Base-by-base conservation (phyloP, 2,888 invertebrate species). In the Spisula solida region DNA sequence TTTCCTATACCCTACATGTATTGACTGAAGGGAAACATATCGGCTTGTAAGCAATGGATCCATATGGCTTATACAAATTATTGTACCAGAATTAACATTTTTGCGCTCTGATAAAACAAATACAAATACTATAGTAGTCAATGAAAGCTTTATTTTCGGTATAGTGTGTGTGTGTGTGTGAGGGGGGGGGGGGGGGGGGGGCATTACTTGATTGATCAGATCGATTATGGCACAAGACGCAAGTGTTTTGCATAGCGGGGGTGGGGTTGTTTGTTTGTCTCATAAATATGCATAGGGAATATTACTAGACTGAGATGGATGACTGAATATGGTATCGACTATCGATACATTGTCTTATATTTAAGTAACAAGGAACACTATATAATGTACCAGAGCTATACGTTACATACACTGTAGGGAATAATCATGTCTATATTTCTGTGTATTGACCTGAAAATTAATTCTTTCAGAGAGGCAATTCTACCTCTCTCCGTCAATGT, bases 1-100 rank as follows among this genome's bases (percentile, higher is more conserved):
- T 75, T 60, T 75, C 75, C 75, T 34, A 75, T 34, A 75, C 75
- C 12, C n/a, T 60, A 75, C 34, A 31, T 75, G 25, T 75, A 75
- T 75, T 81, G 81, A 51, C 81, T 81, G 29, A 25, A 66, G 0
- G 25, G 60, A 66, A 51, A 51, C 51, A 4, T 16, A 16, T 51
- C 6, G 12, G 51, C 1, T 51, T 51, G 51, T 51, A 51, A 51
- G 12, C 51, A 12, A 4, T 16, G 51, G 16, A 12, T 51, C 41
- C 41, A 51, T 51, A 51, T 14, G 51, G 16, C 16, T 16, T 51
- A 51, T 51, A 51, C 41, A 41, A 41, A 16, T 51, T 0, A 66
- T 66, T 25, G 25, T 6, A 66, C 25, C 10, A 0, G n/a, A 10
- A 66, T 66, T 66, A 25, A 25, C 60, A 25, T 2, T 25, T 60